Conservation (phyloP, 92 coral and sea anemone genomes). For the Siderastrea radians region DNA sequence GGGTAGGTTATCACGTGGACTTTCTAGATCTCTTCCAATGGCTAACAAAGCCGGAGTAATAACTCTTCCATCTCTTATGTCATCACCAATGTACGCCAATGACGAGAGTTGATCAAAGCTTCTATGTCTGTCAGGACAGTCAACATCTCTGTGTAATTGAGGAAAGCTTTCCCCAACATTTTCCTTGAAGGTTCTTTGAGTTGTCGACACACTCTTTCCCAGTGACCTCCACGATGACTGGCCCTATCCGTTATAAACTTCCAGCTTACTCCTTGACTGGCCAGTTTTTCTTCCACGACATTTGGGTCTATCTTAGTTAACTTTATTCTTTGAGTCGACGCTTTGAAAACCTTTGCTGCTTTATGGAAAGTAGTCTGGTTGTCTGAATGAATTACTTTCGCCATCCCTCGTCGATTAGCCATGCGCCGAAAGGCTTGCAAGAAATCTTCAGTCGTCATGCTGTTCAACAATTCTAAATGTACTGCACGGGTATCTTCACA, state of each 20-base stretch:
- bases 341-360: constrained; percentile 44
- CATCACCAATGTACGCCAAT: too few species aligned
- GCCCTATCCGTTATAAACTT: constrained; percentile 47
- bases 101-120: constrained; percentile 39
- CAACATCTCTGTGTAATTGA: constrained; percentile 31
- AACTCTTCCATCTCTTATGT: too few species aligned
- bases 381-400: constrained; percentile 18
- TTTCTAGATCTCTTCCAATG: too few species aligned
- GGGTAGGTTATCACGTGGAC: too few species aligned
- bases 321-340: constrained; percentile 24
- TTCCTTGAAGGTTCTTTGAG: constrained; percentile 35
- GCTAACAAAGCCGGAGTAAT: too few species aligned
- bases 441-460: background rate
- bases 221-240: constrained; percentile 39
- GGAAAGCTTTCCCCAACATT: constrained; percentile 36
- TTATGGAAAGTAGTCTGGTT: constrained; percentile 34
- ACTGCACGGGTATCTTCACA: constrained; percentile 33
- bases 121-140: constrained; percentile 21
- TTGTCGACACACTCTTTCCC: constrained; percentile 45
- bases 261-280: constrained; percentile 9
- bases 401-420: constrained; percentile 28
- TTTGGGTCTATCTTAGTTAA: constrained; percentile 23
- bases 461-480: constrained; percentile 8
- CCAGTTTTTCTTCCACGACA: constrained; percentile 21
- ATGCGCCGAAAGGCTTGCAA: constrained; percentile 34